Percentiles rank a stretch among this genome's conserved stretches.
Conservation (phyloP, 2,113 vertebrate species). For the Psephotus haematonotus region DNA sequence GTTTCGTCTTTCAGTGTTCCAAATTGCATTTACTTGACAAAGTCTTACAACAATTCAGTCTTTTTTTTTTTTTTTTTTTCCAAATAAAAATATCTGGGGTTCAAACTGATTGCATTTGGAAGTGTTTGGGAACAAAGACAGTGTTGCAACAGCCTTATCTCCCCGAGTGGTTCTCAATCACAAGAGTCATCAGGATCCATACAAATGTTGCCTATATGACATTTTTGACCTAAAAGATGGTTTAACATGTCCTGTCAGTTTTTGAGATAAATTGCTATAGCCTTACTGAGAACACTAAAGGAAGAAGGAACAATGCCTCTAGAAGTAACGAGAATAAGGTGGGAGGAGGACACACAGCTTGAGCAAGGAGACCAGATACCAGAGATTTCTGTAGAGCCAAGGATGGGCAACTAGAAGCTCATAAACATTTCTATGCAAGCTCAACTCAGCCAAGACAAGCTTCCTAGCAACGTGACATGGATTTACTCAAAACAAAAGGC, state of each 20-base stretch:
- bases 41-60: neutral
- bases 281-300: neutral
- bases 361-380: neutral
- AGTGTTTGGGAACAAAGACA: neutral
- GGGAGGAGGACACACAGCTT: neutral
- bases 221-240: neutral
- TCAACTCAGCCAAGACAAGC: neutral
- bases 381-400: neutral
- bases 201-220: neutral
- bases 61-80: neutral
- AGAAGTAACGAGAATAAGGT: neutral
- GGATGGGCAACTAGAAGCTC: neutral
- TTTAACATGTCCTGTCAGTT: neutral
- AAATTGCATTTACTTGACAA: fast-evolving
- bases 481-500: neutral
- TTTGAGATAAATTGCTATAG: neutral
- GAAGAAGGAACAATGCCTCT: neutral
- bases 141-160: neutral
- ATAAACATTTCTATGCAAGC: neutral
- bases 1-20: neutral
- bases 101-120: neutral
- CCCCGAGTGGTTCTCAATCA: neutral
- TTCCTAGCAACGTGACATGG: neutral
- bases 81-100: neutral
- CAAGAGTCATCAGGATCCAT: neutral